phyloP scores from a whole-genome alignment of 2,888 invertebrate species.

The Macrophya annulata region DNA sequence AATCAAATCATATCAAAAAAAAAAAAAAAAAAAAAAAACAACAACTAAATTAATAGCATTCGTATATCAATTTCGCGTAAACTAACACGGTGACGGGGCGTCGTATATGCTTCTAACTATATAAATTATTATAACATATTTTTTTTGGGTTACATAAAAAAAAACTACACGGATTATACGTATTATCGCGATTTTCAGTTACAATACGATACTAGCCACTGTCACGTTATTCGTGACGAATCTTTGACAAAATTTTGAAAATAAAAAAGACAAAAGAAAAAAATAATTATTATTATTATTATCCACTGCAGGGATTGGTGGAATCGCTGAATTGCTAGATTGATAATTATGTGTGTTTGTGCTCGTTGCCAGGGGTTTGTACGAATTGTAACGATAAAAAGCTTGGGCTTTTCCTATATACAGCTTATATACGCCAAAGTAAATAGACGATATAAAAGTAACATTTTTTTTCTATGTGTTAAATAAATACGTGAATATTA shows the following conservation, averaged over 20 bases:
- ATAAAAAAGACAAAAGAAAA: neutral
- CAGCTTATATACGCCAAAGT: neutral
- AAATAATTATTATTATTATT: no score
- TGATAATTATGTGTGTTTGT: neutral
- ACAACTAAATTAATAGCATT: constrained; percentile 3
- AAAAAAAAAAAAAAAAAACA: constrained; percentile 5
- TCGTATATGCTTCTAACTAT: constrained; percentile 2
- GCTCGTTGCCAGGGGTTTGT: constrained; percentile 7
- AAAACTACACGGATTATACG: neutral
- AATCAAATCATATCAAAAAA: constrained; percentile 4
- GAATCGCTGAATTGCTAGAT: constrained; percentile 20
- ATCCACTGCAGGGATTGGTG: neutral
- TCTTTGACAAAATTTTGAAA: neutral
- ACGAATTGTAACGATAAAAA: constrained; percentile 36
- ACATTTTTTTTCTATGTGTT: neutral
- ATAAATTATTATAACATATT: neutral
- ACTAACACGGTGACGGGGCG: constrained; percentile 51
- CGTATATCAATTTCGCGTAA: constrained; percentile 48
- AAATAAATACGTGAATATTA: neutral
- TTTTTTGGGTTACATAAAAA: neutral
- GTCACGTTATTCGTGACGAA: neutral
- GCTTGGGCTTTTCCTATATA: constrained; percentile 22
- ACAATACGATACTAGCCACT: constrained; percentile 14
- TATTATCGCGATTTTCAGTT: neutral
- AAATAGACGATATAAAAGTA: neutral